Percentiles rank a stretch among this genome's conserved stretches.
Conservation (phyloP, 1,140 invertebrate species). For the Orussus abietinus region DNA sequence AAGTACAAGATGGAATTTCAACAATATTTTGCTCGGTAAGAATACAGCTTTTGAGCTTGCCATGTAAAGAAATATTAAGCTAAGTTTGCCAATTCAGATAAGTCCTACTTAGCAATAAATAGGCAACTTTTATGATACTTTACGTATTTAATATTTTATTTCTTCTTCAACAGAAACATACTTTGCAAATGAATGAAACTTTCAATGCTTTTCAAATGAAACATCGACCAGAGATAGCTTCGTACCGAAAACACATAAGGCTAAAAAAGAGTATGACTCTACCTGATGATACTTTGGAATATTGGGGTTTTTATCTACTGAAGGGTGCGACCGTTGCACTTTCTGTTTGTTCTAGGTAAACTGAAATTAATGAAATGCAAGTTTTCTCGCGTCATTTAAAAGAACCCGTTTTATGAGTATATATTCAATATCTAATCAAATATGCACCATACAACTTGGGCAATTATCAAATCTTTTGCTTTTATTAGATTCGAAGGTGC, state of each 20-base stretch:
- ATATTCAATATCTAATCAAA: no score
- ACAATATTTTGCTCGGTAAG: conserved; percentile 68
- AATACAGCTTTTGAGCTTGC: conserved; percentile 4
- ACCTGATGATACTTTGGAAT: conserved; percentile 81
- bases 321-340: conserved; percentile 70
- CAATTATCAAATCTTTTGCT: no score
- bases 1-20: conserved; percentile 73
- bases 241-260: conserved; percentile 68
- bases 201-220: conserved; percentile 81
- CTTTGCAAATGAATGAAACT: conserved; percentile 69
- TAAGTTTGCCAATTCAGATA: no score
- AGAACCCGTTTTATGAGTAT: no score
- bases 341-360: conserved; percentile 73
- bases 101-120: no score
- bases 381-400: no score
- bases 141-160: conserved; percentile 22
- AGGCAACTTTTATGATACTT: no score
- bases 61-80: conserved; percentile 1
- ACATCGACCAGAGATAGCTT: conserved; percentile 64
- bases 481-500: conserved; percentile 62
- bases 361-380: conserved; percentile 2
- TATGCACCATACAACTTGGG: no score
- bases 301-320: conserved; percentile 83
- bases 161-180: conserved; percentile 60
- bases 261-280: conserved; percentile 77